These are phyloP conservation scores for Drosophila subobscura DNA, from an alignment of 1,140 invertebrate species.

Conservation along the genomic window DNA sequence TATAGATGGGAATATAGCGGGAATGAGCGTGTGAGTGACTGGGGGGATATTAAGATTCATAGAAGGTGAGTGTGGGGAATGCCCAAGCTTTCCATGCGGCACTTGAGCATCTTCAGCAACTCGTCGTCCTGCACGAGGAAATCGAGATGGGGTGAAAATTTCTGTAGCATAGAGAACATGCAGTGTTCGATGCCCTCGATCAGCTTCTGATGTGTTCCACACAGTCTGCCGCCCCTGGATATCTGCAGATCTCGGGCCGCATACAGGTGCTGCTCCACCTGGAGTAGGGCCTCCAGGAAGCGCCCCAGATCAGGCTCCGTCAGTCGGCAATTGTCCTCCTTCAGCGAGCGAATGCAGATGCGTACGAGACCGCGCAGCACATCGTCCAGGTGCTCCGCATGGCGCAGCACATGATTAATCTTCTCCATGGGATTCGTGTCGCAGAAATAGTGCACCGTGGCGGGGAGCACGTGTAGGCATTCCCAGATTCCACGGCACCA, in stretches of 20 bases:
- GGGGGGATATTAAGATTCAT: no score
- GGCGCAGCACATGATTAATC: constrained; percentile 25
- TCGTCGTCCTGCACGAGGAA: constrained; percentile 8
- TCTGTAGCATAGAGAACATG: constrained; percentile 19
- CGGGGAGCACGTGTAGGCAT: neutral
- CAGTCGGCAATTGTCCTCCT: constrained; percentile 7
- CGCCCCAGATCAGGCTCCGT: constrained; percentile 14
- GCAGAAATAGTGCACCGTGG: neutral
- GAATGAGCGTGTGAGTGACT: no score
- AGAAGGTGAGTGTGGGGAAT: no score
- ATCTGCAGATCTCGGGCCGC: neutral
- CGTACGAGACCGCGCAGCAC: constrained; percentile 44
- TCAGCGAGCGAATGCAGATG: constrained; percentile 36
- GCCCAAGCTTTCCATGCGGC: no score
- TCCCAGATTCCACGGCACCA: no score
- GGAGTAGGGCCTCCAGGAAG: neutral
- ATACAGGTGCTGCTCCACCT: constrained; percentile 14
- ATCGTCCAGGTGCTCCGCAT: constrained; percentile 7
- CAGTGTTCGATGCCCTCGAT: constrained; percentile 1
- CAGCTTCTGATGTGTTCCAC: constrained; percentile 11
- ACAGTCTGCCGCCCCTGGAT: neutral
- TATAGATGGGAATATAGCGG: no score
- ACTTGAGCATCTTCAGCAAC: no score
- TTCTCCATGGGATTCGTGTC: neutral
- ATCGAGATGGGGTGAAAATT: neutral